These are phyloP conservation scores for Micrastur ruficollis DNA, from an alignment of 2,797 vertebrate species.

Conservation along the genomic window DNA sequence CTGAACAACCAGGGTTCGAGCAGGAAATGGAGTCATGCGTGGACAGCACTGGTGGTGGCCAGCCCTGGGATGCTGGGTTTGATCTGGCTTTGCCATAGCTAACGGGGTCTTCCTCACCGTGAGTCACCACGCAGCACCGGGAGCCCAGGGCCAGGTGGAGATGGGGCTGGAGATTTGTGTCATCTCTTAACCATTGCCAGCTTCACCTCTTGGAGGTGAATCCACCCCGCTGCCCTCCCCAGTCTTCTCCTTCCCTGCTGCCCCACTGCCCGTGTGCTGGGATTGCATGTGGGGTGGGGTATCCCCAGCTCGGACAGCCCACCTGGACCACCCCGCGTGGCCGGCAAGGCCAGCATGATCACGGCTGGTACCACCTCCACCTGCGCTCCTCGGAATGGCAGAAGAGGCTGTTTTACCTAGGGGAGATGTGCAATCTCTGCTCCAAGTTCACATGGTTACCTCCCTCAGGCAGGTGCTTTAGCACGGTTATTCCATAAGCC, in stretches of 20 bases:
- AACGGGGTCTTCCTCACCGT: fast-evolving
- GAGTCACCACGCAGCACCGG: not conserved
- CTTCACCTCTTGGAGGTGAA: not conserved
- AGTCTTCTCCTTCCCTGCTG: not conserved
- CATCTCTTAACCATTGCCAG: not conserved
- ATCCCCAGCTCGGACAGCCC: not conserved
- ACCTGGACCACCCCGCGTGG: conserved; percentile 40
- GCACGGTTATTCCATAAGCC: not conserved
- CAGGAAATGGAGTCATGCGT: fast-evolving
- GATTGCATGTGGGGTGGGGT: fast-evolving
- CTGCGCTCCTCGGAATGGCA: conserved; percentile 55
- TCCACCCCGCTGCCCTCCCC: not conserved
- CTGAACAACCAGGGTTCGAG: fast-evolving
- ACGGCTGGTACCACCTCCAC: conserved; percentile 14
- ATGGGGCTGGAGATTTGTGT: not conserved
- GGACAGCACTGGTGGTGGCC: fast-evolving
- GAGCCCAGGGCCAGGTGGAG: not conserved
- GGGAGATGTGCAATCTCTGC: not conserved
- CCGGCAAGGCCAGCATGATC: not conserved
- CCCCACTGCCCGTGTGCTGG: fast-evolving
- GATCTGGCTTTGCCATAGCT: fast-evolving
- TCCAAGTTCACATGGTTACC: not conserved
- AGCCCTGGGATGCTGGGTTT: not conserved
- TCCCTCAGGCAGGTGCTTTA: not conserved
- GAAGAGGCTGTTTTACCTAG: conserved; percentile 37